These are phyloP conservation scores for Ictalurus punctatus DNA, from an alignment of 2,113 vertebrate species.

Conservation along the genomic window DNA sequence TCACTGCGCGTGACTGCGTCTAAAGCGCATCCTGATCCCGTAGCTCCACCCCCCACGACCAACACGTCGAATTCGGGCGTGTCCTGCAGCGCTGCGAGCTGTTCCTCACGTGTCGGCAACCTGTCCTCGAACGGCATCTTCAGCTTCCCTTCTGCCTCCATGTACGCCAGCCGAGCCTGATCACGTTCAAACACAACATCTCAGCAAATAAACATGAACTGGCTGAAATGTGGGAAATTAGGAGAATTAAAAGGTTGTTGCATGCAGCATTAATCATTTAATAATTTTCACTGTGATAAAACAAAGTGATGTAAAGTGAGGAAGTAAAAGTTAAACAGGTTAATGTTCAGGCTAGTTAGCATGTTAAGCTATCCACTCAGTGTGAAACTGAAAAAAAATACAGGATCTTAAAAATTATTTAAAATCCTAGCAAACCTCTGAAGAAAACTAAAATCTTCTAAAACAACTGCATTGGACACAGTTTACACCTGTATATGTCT, in stretches of 20 bases:
- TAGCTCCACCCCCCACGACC: conserved; percentile 92
- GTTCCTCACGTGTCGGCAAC: conserved; percentile 80
- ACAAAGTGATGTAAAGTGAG: neutral
- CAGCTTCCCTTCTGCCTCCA: conserved; percentile 77
- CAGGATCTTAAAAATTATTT: neutral
- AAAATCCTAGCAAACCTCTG: neutral
- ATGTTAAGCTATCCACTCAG: neutral
- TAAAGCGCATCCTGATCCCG: conserved; percentile 91
- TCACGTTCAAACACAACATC: conserved; percentile 10
- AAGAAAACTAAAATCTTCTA: neutral
- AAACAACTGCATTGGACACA: neutral
- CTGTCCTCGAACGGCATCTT: conserved; percentile 61
- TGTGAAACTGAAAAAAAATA: neutral
- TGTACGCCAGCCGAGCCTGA: conserved; percentile 75
- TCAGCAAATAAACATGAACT: neutral
- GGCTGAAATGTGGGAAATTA: neutral
- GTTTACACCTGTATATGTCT: too few relatives aligned
- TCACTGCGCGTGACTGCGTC: conserved; percentile 91
- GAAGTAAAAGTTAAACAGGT: neutral
- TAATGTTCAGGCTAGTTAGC: neutral
- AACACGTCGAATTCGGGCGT: conserved; percentile 85
- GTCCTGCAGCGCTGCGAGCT: conserved; percentile 72
- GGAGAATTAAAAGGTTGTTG: neutral
- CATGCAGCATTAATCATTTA: neutral
- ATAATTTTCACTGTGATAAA: neutral